Conservation (phyloP, 2,888 invertebrate genomes). For the Iphiclides podalirius region DNA sequence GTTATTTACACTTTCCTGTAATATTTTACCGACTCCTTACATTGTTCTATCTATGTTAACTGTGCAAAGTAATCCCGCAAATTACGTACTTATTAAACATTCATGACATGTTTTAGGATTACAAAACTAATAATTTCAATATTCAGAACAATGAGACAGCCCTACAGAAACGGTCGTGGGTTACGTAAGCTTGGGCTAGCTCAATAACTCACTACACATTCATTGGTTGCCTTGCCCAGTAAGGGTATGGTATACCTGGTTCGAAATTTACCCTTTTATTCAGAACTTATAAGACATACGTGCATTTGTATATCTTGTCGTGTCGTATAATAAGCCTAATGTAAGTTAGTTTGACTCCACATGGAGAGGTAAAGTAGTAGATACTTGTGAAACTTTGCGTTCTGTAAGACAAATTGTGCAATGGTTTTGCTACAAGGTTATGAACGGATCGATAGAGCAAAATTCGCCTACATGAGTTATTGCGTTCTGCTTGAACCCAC, state of each 20-base stretch:
- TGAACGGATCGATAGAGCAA: conserved; percentile 15
- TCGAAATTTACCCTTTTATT: no score
- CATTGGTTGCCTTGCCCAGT: conserved; percentile 57
- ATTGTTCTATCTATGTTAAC: no score
- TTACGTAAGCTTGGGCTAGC: conserved; percentile 64
- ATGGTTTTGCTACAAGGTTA: neutral
- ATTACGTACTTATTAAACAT: conserved; percentile 6
- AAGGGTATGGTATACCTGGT: no score
- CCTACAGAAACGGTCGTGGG: conserved; percentile 44
- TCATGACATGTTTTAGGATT: conserved; percentile 5
- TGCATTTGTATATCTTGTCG: no score
- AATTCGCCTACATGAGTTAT: conserved; percentile 32
- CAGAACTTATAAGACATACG: no score
- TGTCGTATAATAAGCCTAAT: no score
- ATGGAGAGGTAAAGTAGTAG: no score
- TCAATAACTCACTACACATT: conserved; percentile 72
- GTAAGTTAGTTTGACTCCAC: no score
- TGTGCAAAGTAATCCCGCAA: no score
- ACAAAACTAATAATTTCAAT: conserved; percentile 15
- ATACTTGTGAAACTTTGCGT: neutral
- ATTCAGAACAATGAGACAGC: conserved; percentile 34
- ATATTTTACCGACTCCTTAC: no score
- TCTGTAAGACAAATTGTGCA: neutral
- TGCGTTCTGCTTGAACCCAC: conserved; percentile 10
- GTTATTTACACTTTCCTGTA: no score